These are phyloP conservation scores for Liparis tanakae DNA, from an alignment of 2,797 vertebrate genomes.

Conservation along the genomic window DNA sequence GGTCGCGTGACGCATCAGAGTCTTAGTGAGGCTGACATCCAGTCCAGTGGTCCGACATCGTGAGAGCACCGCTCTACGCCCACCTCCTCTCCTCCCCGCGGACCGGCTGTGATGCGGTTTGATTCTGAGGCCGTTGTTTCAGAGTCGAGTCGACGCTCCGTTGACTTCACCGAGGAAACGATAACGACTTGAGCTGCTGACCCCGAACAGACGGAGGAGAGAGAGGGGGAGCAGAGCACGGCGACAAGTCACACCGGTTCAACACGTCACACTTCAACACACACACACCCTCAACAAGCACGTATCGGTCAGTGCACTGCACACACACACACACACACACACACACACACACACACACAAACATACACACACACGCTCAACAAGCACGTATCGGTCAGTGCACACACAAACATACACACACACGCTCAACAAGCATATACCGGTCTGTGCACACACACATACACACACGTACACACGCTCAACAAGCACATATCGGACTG, in stretches of 20 bases:
- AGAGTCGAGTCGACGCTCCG: conserved; percentile 15
- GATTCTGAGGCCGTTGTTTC: conserved; percentile 35
- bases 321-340: conserved; percentile 11
- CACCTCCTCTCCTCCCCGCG: conserved; percentile 11
- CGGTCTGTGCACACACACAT: not conserved
- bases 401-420: conserved; percentile 7
- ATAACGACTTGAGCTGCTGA: conserved; percentile 24
- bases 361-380: not conserved
- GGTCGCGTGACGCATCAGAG: conserved; percentile 27
- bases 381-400: conserved; percentile 8
- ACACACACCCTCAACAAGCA: conserved; percentile 24
- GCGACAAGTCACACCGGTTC: conserved; percentile 55
- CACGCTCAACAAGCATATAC: not conserved
- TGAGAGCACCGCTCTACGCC: not conserved
- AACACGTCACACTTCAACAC: conserved; percentile 42
- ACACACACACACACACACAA: conserved; percentile 1
- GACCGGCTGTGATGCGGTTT: conserved; percentile 1
- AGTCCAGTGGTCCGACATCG: conserved; percentile 22
- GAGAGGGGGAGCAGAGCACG: conserved; percentile 54
- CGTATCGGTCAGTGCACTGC: not conserved
- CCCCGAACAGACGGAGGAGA: conserved; percentile 17
- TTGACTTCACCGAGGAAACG: conserved; percentile 19
- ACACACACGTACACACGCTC: conserved; percentile 10
- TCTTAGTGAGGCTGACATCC: conserved; percentile 54
- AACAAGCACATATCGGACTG: conserved; percentile 20